Base-by-base conservation (phyloP, 1,140 invertebrate species). In the Battus philenor region DNA sequence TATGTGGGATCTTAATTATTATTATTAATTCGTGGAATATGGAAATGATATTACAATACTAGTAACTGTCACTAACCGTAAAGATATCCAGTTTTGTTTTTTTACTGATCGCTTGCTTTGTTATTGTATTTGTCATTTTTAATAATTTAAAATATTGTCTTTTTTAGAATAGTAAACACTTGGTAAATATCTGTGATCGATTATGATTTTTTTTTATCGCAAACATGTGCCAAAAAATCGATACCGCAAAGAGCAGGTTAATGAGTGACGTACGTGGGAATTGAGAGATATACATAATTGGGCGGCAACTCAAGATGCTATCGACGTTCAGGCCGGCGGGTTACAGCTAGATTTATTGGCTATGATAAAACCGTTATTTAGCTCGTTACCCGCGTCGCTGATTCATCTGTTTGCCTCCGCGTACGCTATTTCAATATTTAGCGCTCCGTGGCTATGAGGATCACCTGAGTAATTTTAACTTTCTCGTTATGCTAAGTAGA, bases 291-390 rank as follows among this genome's bases (percentile, higher is more conserved):
- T n/a, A 41, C 53, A 60, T 58, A 55, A 60, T 57, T 57, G 54
- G 50, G 12, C 18, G 47, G 30, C 4, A 6, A 31, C 10, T 41
- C 33, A 32, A 50, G 61, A 65, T 64, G 34, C 47, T 60, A 64
- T 64, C 61, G 32, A 10, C 7, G 33, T 43, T 36, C 50, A 49
- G 47, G 47, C 26, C 33, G 55, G 31, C 54, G n/a, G n/a, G n/a
- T 50, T 53, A 54, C 57, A 44, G 47, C 48, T 48, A 60, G 61
- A 64, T 64, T 54, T 57, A 57, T 50, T 54, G 51, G 41, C 44
- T 48, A 50, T 54, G 39, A 46, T 56, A 63, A 64, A 43, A 57
- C 62, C 57, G 54, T 65, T 65, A 54, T 51, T 58, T 52, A 50
- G 55, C 63, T 63, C 51, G 55, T 64, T 68, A 63, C n/a, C n/a